Conservation (phyloP, 1,140 invertebrate genomes). For the Glomeris maerens region DNA sequence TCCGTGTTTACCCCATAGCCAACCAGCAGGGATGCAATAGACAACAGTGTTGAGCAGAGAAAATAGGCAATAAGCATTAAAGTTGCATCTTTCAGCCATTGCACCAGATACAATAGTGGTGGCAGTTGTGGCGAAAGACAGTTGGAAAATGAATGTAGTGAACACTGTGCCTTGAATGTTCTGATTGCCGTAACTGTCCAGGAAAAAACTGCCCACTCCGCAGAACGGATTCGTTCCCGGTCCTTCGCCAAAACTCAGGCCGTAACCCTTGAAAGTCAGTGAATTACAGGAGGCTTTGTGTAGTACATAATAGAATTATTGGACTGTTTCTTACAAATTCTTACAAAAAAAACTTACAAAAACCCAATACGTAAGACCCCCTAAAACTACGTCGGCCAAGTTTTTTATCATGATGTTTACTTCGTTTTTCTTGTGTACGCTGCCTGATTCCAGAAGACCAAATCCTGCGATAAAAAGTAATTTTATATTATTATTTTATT, state of each 20-base stretch:
- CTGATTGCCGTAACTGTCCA: conserved; percentile 28
- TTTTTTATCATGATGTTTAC: conserved; percentile 98
- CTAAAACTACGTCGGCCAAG: conserved; percentile 78
- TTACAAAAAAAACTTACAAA: no score
- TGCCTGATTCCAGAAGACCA: conserved; percentile 80
- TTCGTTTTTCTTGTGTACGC: conserved; percentile 84
- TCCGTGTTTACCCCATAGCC: conserved; percentile 75
- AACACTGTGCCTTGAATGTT: conserved; percentile 49
- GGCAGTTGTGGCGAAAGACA: conserved; percentile 78
- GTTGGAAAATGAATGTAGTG: conserved; percentile 59
- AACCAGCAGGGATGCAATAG: conserved; percentile 86
- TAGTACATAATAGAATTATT: no score
- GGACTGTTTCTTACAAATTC: no score
- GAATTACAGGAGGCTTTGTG: no score
- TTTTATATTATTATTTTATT: conserved; percentile 1
- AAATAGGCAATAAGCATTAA: conserved; percentile 78
- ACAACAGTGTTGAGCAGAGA: conserved; percentile 77
- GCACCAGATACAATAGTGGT: conserved; percentile 55
- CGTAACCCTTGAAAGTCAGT: no score
- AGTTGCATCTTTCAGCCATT: conserved; percentile 54
- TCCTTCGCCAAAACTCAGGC: conserved; percentile 68
- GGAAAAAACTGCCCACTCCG: conserved; percentile 40
- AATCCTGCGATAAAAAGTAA: conserved; percentile 47
- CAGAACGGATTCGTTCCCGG: conserved; percentile 50
- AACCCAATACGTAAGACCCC: conserved; percentile 84